A percentile compares a stretch with the other conserved stretches of the same genome.
Evolutionary conservation across 1,140 invertebrate genomes (phyloP).

Genomic region (Steinernema khuongi): DNA sequence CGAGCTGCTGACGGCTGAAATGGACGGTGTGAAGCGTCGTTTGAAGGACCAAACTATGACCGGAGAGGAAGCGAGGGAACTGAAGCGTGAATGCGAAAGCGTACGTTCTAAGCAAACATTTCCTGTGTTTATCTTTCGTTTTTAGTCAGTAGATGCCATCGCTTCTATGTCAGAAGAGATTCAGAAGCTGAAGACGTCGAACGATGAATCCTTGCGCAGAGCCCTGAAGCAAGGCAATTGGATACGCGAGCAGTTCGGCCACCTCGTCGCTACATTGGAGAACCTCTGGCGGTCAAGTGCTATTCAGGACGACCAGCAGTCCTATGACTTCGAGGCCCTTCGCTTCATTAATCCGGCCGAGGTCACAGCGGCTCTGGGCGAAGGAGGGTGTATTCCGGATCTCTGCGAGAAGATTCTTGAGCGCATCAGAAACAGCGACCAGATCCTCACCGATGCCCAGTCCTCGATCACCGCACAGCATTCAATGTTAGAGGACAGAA

Average conservation of each 20-base stretch:
- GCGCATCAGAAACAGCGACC: neutral
- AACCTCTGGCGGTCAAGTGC: neutral
- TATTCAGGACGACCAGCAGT: neutral
- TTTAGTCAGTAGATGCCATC: neutral
- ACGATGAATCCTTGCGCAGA: neutral
- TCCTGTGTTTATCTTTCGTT: neutral
- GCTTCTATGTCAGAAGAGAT: neutral
- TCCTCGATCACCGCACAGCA: neutral
- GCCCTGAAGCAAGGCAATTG: neutral
- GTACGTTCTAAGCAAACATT: neutral
- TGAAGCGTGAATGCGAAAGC: neutral
- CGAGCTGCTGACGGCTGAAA: neutral
- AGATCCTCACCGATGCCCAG: neutral
- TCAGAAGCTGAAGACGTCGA: neutral
- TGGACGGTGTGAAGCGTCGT: neutral
- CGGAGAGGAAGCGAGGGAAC: neutral
- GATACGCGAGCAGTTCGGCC: neutral
- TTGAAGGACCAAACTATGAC: neutral
- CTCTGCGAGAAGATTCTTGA: neutral
- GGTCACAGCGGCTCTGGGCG: neutral
- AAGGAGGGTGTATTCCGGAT: neutral
- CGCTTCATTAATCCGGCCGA: neutral
- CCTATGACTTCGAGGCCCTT: neutral
- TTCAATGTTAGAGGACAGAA: neutral
- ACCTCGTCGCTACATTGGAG: neutral